Conservation (phyloP, 2,113 vertebrate genomes). For the Gopherus flavomarginatus region DNA sequence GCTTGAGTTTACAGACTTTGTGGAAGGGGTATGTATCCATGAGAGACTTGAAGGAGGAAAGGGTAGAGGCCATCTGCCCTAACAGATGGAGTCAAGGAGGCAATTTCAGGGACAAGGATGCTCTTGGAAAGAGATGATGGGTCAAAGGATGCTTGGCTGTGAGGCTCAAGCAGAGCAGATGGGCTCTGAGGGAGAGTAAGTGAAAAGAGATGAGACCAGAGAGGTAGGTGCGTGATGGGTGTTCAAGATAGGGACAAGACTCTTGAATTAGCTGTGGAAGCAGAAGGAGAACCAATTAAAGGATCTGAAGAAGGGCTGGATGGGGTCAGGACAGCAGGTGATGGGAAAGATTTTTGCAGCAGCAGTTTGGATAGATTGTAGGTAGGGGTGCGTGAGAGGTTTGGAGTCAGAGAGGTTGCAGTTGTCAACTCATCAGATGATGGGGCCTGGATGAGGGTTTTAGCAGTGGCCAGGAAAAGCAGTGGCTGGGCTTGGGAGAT, state of each 20-base stretch:
- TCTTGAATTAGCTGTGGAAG: background rate
- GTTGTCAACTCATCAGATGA: background rate
- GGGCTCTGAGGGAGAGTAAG: background rate
- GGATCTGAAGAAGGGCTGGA: background rate
- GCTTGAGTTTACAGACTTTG: background rate
- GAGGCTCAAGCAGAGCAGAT: background rate
- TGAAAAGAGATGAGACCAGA: background rate
- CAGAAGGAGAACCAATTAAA: background rate
- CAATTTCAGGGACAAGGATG: background rate
- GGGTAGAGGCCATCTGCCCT: background rate
- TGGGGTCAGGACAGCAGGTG: background rate
- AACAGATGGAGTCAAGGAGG: background rate
- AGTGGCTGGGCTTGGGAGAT: background rate
- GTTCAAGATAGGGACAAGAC: background rate
- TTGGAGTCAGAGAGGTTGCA: fast-evolving
- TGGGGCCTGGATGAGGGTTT: background rate
- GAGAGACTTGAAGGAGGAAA: background rate
- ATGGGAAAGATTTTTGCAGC: background rate
- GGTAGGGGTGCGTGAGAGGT: background rate
- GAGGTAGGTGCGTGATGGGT: background rate
- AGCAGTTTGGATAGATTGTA: background rate
- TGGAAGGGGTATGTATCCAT: background rate
- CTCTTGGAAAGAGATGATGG: background rate
- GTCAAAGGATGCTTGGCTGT: background rate
- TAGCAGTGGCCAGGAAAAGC: background rate